Evolutionary conservation across 2,888 invertebrate species (phyloP), one percentile per base, ranked within the genome.

Genomic region (Dusona sp.): DNA sequence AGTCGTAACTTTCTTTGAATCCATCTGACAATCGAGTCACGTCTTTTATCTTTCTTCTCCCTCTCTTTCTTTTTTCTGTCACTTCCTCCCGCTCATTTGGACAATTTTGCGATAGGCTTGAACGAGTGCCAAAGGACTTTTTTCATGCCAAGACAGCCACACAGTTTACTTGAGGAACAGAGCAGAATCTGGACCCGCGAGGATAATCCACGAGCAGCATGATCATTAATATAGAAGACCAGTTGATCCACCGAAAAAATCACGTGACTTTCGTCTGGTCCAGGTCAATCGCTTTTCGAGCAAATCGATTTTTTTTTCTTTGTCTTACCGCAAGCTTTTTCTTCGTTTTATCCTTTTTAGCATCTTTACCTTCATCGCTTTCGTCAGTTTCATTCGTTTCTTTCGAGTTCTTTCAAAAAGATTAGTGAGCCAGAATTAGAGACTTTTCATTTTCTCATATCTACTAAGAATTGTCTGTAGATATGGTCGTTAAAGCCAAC

Each of bases 141-240:
- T 38, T 42, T 42, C 11, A 42, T 42, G 13, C 42, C 73, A 80
- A 78, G 75, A 45, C 65, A 61, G 42, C 36, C 42, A 48, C 45
- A 61, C 42, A 42, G 51, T 57, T 70, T 80, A 48, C 42, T 48
- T n/a, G 68, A 73, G 51, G 22, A 45, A 54, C 75, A 64, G 16
- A 36, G 81, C 25, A 79, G 29, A 85, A 87, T 82, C 82, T 75
- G 70, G 73, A 57, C 54, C 61, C 51, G 38, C 57, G 45, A 75
- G 87, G 88, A 89, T 93, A 93, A 93, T 92, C 92, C 91, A 87
- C 89, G 89, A 86, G 86, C 87, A 85, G 82, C 78, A 75, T 54
- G 89, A 90, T 92, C 93, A 92, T 93, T 92, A 92, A 93, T 93
- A 92, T 89, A 91, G 90, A 82, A 85, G 89, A 91, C 90, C 90